Evolutionary conservation across 2,888 invertebrate species (phyloP).

Genomic region (Folsomia candida): DNA sequence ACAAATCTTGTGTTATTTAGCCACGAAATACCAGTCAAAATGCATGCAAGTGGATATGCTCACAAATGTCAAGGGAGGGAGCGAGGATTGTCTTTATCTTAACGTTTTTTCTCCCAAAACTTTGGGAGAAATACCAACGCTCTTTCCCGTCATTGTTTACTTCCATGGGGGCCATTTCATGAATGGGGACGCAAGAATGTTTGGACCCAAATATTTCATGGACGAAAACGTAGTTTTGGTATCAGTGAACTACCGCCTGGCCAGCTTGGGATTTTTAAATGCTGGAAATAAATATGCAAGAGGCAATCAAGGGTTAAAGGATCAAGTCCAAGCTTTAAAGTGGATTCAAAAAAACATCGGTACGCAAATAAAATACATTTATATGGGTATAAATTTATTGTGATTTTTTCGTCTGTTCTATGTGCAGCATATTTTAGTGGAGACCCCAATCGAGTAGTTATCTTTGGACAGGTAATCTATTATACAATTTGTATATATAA

Average conservation of each 20-base stretch:
- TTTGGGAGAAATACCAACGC: not conserved
- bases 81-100: slow-evolving; percentile 12
- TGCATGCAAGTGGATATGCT: slow-evolving; percentile 13
- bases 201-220: slow-evolving; percentile 20
- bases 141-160: slow-evolving; percentile 5
- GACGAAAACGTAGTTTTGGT: slow-evolving; percentile 24
- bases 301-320: slow-evolving; percentile 39
- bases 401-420: too few relatives aligned
- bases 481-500: not conserved
- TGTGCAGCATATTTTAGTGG: slow-evolving; percentile 30
- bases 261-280: slow-evolving; percentile 34
- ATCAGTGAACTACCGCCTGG: slow-evolving; percentile 16
- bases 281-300: slow-evolving; percentile 25
- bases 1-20: too few relatives aligned
- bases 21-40: slow-evolving; percentile 11
- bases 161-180: slow-evolving; percentile 9
- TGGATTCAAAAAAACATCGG: slow-evolving; percentile 37
- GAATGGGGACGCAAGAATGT: slow-evolving; percentile 12
- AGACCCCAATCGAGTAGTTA: slow-evolving; percentile 26
- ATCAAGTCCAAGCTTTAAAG: slow-evolving; percentile 27
- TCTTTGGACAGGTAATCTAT: slow-evolving; percentile 30
- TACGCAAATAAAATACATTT: too few relatives aligned
- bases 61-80: slow-evolving; percentile 11
- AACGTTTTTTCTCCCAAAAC: slow-evolving; percentile 8
- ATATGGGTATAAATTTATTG: too few relatives aligned